phyloP scores from a whole-genome alignment of 2,797 vertebrate species.

The Anguilla pacifica region DNA sequence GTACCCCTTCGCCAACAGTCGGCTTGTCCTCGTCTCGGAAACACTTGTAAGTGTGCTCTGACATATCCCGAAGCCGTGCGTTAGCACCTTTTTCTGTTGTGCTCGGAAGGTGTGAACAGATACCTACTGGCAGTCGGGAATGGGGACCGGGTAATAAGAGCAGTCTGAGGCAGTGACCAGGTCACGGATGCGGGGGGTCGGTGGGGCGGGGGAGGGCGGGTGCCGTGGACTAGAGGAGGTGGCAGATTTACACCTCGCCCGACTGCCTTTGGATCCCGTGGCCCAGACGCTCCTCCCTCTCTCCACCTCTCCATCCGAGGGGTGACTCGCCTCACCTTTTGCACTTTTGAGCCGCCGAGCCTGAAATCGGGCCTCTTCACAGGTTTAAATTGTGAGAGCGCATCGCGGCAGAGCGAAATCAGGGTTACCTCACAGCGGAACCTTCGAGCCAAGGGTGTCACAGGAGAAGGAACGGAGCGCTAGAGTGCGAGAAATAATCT shows the following conservation, averaged over 20 bases:
- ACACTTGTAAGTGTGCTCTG: constrained; percentile 85
- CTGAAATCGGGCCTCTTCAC: constrained; percentile 76
- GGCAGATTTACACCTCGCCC: constrained; percentile 71
- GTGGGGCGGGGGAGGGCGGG: neutral
- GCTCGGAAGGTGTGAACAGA: constrained; percentile 84
- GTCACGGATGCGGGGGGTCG: constrained; percentile 51
- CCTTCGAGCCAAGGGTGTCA: constrained; percentile 52
- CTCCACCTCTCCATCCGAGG: constrained; percentile 32
- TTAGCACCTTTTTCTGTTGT: constrained; percentile 84
- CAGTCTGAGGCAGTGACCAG: constrained; percentile 61
- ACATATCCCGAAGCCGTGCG: constrained; percentile 89
- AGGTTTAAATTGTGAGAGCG: constrained; percentile 73
- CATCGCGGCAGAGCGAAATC: constrained; percentile 61
- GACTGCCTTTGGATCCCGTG: constrained; percentile 65
- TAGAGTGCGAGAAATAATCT: constrained; percentile 54
- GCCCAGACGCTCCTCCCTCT: constrained; percentile 66
- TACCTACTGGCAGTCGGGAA: constrained; percentile 84
- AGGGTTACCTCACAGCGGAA: constrained; percentile 68
- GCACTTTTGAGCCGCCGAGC: constrained; percentile 71
- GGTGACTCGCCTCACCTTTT: constrained; percentile 72
- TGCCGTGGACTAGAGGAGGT: neutral
- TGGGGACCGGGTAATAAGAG: constrained; percentile 68
- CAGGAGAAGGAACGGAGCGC: constrained; percentile 34
- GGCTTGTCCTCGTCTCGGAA: constrained; percentile 73
- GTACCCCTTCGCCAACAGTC: constrained; percentile 65